phyloP scores from a whole-genome alignment of 1,140 invertebrate genomes.

The Hylyphantes graminicola region DNA sequence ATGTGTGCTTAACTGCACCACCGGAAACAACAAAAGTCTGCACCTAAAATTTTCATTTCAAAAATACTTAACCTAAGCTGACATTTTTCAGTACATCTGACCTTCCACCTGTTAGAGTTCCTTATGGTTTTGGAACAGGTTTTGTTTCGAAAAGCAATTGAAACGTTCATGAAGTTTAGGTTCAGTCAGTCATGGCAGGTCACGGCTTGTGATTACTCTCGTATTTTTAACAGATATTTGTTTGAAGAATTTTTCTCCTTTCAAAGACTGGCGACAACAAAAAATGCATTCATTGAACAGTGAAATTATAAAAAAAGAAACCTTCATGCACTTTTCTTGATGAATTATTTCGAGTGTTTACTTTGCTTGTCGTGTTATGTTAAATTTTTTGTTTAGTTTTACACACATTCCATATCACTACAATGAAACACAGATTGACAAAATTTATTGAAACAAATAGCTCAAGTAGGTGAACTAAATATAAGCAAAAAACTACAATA shows the following conservation, averaged over 20 bases:
- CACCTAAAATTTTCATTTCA: too few relatives aligned
- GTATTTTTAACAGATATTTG: constrained; percentile 14
- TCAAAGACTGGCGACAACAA: neutral
- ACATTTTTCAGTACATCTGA: too few relatives aligned
- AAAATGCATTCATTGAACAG: constrained; percentile 1
- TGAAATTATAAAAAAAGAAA: constrained; percentile 5
- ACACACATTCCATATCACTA: too few relatives aligned
- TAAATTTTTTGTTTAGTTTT: neutral
- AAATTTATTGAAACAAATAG: too few relatives aligned
- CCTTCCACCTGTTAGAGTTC: neutral
- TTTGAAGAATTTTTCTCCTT: constrained; percentile 14
- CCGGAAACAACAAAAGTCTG: too few relatives aligned
- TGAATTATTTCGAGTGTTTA: neutral
- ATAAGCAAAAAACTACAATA: too few relatives aligned
- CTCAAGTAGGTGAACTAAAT: too few relatives aligned
- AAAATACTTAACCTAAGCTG: too few relatives aligned
- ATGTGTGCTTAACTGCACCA: too few relatives aligned
- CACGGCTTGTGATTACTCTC: constrained; percentile 29
- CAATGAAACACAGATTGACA: too few relatives aligned
- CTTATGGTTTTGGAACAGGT: constrained; percentile 23
- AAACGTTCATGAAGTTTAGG: constrained; percentile 23
- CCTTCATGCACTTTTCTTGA: too few relatives aligned
- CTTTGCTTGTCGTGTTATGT: constrained; percentile 2
- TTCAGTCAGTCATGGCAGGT: constrained; percentile 41
- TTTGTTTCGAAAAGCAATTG: constrained; percentile 2